These are phyloP conservation scores for Apus apus DNA, from an alignment of 2,113 vertebrate genomes.

Conservation along the genomic window DNA sequence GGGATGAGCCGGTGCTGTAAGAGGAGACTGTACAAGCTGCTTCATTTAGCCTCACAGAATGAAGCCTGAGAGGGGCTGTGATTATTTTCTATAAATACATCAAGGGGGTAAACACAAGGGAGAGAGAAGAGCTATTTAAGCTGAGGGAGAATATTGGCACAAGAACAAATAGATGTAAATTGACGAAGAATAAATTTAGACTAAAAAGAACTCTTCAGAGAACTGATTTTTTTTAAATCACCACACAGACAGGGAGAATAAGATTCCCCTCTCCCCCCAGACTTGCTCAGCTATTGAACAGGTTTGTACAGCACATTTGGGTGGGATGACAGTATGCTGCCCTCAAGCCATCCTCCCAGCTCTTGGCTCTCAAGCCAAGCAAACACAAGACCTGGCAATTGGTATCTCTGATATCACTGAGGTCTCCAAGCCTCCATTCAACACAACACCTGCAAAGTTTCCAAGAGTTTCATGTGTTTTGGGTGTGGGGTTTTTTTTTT, in stretches of 20 bases:
- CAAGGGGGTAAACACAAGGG: conserved; percentile 55
- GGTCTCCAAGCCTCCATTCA: neutral
- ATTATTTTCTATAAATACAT: conserved; percentile 65
- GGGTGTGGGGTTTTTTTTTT: neutral
- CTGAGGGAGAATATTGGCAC: conserved; percentile 45
- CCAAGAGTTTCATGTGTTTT: neutral
- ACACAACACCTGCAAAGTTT: neutral
- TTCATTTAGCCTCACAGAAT: conserved; percentile 1
- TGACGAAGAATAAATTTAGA: conserved; percentile 19
- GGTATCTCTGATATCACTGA: neutral
- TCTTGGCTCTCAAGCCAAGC: neutral
- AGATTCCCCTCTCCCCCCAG: neutral
- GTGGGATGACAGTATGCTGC: accelerated
- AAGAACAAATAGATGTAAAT: conserved; percentile 58
- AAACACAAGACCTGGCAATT: neutral
- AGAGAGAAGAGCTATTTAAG: conserved; percentile 48
- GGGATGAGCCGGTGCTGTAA: neutral
- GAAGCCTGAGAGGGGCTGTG: conserved; percentile 20
- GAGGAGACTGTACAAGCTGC: neutral
- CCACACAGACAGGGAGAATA: neutral
- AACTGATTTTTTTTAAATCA: neutral
- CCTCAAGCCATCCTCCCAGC: neutral
- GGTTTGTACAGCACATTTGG: neutral
- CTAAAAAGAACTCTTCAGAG: neutral
- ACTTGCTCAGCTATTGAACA: neutral